Conservation (phyloP, 2,797 vertebrate species). For the Babyrousa celebensis region DNA sequence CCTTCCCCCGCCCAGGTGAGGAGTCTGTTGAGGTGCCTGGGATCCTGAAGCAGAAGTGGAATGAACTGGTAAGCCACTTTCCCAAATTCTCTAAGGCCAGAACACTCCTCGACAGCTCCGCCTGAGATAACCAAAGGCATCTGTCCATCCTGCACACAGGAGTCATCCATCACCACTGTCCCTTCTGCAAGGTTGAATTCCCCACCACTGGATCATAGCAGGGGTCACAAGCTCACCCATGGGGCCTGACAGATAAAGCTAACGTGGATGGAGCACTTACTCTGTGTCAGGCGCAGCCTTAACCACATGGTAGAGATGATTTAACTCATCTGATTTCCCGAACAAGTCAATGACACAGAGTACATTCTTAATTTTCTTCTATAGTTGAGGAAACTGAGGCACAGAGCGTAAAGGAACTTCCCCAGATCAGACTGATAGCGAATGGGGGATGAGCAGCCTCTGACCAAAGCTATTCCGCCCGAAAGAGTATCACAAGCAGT, state of each 20-base stretch:
- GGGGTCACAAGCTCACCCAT: neutral
- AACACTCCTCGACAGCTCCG: neutral
- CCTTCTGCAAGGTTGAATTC: neutral
- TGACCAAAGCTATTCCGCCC: neutral
- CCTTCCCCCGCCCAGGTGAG: neutral
- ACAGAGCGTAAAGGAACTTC: neutral
- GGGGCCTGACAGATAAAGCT: neutral
- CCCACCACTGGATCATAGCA: neutral
- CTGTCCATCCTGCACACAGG: neutral
- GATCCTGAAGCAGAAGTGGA: neutral
- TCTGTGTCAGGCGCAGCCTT: neutral
- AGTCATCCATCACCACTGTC: neutral
- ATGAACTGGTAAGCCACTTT: neutral
- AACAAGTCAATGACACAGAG: neutral
- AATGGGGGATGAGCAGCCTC: neutral
- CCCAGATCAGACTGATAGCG: neutral
- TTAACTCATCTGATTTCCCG: neutral
- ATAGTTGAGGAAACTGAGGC: neutral
- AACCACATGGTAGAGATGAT: neutral
- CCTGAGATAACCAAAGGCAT: neutral
- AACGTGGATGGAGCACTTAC: neutral
- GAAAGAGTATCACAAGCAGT: rapidly evolving
- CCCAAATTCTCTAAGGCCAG: neutral
- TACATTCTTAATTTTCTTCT: neutral
- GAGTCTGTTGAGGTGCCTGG: too few species aligned